Base-by-base conservation (phyloP, 2,113 vertebrate species). In the Epinephelus fuscoguttatus region DNA sequence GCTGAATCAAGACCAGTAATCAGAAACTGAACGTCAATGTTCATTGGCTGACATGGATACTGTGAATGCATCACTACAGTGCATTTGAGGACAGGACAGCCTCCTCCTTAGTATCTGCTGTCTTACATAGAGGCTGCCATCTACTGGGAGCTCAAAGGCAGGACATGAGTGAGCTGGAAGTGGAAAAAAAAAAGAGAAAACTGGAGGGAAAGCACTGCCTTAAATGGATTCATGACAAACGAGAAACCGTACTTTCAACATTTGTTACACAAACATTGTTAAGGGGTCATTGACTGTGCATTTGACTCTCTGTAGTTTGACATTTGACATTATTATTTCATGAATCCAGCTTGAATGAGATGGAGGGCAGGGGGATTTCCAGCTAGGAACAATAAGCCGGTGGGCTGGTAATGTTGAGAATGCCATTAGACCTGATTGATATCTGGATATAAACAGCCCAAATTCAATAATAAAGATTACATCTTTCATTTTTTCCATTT, bases 111-210 rank as follows among this genome's bases (percentile, higher is more conserved):
- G 4, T 10, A 3, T 7, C 8, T 37, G 9, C 45, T 42, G 21
- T 53, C 25, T 25, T 74, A 55, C 2, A 9, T 6, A n/a, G 6
- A 88, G 64, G 78, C 53, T 79, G 78, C 81, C 91, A 84, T 72
- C 91, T 90, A 30, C 37, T 91, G 91, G 83, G 66, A 33, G 53
- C 45, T 73, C 11, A 15, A 3, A 49, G 73, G 23, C 15, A 87
- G 42, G 42, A 62, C 71, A 55, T 5, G 27, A 25, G 23, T 59
- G 47, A 57, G 1, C 56, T 17, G 4, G 12, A 3, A 40, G 27
- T 49, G 23, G 5, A 17, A 19, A 11, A 17, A 33, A 33, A 33
- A 47, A 6, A n/a, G 27, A 17, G 12, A 4, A 7, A 67, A 47
- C 7, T 25, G 12, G 55, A 30, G 60, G 2, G 10, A 17, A 61